Conservation (phyloP, 1,140 invertebrate species). For the Pogonomyrmex barbatus region DNA sequence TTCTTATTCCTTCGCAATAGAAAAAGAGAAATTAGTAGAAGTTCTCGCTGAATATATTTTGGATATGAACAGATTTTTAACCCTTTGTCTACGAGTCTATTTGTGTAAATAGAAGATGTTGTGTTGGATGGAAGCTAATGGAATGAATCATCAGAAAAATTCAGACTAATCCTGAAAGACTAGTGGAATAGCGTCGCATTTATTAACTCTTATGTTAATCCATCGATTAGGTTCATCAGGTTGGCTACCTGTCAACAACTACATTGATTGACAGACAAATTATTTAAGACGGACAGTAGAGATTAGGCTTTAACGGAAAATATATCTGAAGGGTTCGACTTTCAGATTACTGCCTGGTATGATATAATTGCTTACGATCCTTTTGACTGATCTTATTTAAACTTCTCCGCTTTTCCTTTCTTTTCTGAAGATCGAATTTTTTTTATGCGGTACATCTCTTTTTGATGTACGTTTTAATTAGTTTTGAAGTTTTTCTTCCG, state of each 20-base stretch:
- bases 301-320: constrained; percentile 5
- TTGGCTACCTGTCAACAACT: constrained; percentile 68
- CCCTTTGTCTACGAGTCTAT: constrained; percentile 41
- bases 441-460: not conserved
- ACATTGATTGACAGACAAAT: constrained; percentile 62
- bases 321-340: constrained; percentile 57
- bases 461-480: constrained; percentile 48
- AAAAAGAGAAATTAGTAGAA: not conserved
- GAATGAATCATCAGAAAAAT: constrained; percentile 26
- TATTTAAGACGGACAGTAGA: not conserved
- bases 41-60: not conserved
- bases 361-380: constrained; percentile 67
- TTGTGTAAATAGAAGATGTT: constrained; percentile 25
- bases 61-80: not conserved
- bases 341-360: constrained; percentile 22
- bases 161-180: not conserved
- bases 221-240: constrained; percentile 70
- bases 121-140: constrained; percentile 4
- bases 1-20: not conserved
- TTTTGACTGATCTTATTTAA: constrained; percentile 25
- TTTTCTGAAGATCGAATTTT: not conserved
- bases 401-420: constrained; percentile 14
- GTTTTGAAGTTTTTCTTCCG: not conserved
- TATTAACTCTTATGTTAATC: constrained; percentile 64
- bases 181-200: constrained; percentile 14